Percentiles rank a stretch among this genome's conserved stretches.
Evolutionary conservation across 2,888 invertebrate species (phyloP).

Genomic region (Lepidochrysops patricia): DNA sequence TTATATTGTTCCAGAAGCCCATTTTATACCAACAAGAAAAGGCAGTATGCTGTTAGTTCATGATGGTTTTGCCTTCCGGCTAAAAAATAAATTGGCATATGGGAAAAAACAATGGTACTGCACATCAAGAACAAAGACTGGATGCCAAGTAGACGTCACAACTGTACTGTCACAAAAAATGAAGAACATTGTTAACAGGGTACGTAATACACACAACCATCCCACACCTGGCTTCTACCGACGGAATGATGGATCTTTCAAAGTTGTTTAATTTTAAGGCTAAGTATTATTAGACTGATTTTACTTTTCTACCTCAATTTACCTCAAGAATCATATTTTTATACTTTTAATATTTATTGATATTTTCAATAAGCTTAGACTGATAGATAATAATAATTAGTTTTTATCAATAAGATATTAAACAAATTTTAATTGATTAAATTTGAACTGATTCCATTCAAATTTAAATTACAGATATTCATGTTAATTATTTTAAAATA

Average conservation of each 20-base stretch:
- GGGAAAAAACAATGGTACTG: constrained; percentile 68
- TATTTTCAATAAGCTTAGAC: constrained; percentile 12
- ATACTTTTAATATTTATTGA: constrained; percentile 17
- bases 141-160: constrained; percentile 57
- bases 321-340: constrained; percentile 19
- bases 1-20: constrained; percentile 49
- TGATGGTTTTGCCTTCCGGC: constrained; percentile 54
- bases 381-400: constrained; percentile 8
- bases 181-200: constrained; percentile 46
- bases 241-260: constrained; percentile 55
- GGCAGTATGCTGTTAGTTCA: constrained; percentile 55
- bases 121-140: constrained; percentile 52
- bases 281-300: constrained; percentile 21
- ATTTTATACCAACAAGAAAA: constrained; percentile 56
- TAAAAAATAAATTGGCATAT: constrained; percentile 61
- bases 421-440: neutral
- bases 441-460: no score
- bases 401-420: neutral
- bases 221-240: constrained; percentile 54
- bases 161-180: constrained; percentile 40
- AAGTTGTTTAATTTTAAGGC: constrained; percentile 38
- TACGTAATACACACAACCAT: constrained; percentile 54
- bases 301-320: constrained; percentile 24
- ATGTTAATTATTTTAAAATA: no score
- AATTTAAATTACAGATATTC: no score